These are phyloP conservation scores for Eudyptes chrysolophus DNA, from an alignment of 2,113 vertebrate species.

Conservation along the genomic window DNA sequence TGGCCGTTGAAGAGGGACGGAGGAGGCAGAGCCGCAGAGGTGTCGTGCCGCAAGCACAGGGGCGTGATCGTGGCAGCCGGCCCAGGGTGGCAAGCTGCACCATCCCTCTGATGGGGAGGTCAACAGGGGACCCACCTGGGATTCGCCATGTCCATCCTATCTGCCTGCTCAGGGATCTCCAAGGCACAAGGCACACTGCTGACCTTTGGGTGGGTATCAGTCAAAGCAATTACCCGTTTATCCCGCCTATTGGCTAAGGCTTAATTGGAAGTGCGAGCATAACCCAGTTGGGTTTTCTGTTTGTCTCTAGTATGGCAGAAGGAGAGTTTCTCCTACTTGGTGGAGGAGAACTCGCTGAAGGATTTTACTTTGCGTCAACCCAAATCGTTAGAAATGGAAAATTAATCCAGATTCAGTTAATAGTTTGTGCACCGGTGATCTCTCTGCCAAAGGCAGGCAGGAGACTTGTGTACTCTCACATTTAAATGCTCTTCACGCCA, in stretches of 20 bases:
- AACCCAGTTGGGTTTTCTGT: background rate
- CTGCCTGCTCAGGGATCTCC: background rate
- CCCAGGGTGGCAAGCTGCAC: background rate
- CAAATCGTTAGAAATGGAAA: background rate
- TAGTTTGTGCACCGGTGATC: background rate
- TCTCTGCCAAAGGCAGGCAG: background rate
- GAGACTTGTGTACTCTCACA: background rate
- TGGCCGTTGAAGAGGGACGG: accelerated
- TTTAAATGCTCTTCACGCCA: background rate
- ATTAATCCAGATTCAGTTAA: background rate
- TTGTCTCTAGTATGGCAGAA: background rate
- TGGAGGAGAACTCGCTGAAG: background rate
- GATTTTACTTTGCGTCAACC: background rate
- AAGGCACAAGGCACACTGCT: background rate
- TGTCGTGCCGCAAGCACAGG: background rate
- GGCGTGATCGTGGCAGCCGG: background rate
- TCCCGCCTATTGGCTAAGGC: background rate
- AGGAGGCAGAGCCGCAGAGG: background rate
- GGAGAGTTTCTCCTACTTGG: background rate
- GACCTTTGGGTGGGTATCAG: background rate
- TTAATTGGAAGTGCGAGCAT: background rate
- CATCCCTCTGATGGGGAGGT: background rate
- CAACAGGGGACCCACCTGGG: background rate
- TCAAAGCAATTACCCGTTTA: background rate
- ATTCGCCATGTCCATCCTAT: background rate